Base-by-base conservation (phyloP, 2,113 vertebrate genomes). In the Dissostichus mawsoni region DNA sequence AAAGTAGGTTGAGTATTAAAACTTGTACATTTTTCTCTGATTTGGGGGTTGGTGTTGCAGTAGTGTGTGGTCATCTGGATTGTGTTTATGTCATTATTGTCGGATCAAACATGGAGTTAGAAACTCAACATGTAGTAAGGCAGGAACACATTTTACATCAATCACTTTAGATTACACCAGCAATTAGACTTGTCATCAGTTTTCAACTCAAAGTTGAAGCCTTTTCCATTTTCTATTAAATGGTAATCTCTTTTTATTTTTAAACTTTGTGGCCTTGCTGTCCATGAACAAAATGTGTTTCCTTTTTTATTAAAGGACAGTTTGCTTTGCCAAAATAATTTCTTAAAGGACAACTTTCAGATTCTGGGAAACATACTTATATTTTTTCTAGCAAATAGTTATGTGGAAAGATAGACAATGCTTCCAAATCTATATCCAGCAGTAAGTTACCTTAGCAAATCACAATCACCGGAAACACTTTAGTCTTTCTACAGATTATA, bases 151-250 rank as follows among this genome's bases (percentile, higher is more conserved):
- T 33, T 52, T 55, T 41, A 70, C 52, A 72, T 85, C 63, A 82
- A 78, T 85, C 76, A 79, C 50, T 55, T 82, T 45, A 71, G 57
- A 70, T 66, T 69, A 67, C 69, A 69, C 20, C 52, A 57, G 68
- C 80, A 73, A 80, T 81, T 61, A 71, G 18, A 74, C 70, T 68
- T 85, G 76, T 83, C 83, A 70, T 58, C 59, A 75, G 65, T 57
- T 53, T 51, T 87, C 65, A 71, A 72, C 44, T 57, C 79, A 53
- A 47, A 76, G 75, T 59, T 48, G 78, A 51, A 76, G 72, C 52
- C 11, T 76, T 41, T 82, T 79, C 58, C 71, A 63, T 57, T 86
- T 81, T 59, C 67, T 74, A 70, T 61, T 56, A 52, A 25, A 76
- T 80, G 56, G 45, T 66, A 48, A 80, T 86, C 57, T 74, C 57